Evolutionary conservation across 2,888 invertebrate genomes (phyloP).

Genomic region (Galerucella pusilla): DNA sequence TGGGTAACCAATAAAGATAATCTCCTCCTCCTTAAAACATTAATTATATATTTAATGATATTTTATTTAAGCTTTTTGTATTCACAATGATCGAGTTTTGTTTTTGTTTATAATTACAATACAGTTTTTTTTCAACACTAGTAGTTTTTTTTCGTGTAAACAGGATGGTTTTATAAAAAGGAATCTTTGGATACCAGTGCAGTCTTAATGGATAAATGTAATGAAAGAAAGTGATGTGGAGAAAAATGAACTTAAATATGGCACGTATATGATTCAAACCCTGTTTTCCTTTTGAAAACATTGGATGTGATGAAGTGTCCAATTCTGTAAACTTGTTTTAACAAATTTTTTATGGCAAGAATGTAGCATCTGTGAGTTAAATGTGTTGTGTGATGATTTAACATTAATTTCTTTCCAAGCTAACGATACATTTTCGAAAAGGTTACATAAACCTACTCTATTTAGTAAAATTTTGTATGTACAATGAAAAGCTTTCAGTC

Average conservation of each 20-base stretch:
- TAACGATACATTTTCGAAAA: conserved; percentile 36
- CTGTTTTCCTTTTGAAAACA: background rate
- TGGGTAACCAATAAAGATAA: too few species aligned
- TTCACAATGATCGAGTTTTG: conserved; percentile 56
- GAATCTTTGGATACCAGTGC: conserved; percentile 57
- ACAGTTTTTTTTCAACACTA: conserved; percentile 47
- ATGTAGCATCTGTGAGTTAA: conserved; percentile 3
- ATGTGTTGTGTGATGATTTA: conserved; percentile 11
- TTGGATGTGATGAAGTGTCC: background rate
- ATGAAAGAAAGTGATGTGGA: conserved; percentile 42
- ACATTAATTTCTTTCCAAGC: conserved; percentile 43
- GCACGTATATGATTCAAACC: conserved; percentile 5
- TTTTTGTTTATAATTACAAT: conserved; percentile 54
- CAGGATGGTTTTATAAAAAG: conserved; percentile 35
- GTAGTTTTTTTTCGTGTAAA: conserved; percentile 43
- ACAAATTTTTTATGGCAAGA: conserved; percentile 9
- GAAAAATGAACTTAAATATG: conserved; percentile 37
- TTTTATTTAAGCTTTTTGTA: conserved; percentile 58
- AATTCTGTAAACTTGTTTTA: background rate
- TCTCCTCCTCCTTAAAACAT: too few species aligned
- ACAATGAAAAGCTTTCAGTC: conserved; percentile 56
- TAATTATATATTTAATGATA: conserved; percentile 46
- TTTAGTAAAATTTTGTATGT: conserved; percentile 47
- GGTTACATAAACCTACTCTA: conserved; percentile 44
- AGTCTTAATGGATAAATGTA: conserved; percentile 52